Percentiles rank a stretch among this genome's conserved stretches.
Conservation (phyloP, 2,113 vertebrate species). For the Bucco capensis region DNA sequence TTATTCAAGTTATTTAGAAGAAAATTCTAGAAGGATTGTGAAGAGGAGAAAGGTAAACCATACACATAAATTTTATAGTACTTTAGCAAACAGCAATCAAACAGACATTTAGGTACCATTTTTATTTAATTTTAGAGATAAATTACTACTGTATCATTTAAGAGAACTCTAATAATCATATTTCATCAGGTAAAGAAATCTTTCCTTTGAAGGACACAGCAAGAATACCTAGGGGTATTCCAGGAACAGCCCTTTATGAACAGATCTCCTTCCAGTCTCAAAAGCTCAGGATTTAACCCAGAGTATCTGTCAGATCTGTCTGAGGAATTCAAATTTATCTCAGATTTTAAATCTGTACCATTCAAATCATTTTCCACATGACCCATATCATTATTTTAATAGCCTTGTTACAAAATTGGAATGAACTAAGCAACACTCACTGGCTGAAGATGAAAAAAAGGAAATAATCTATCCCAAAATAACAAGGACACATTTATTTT, state of each 20-base stretch:
- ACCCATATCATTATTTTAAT: neutral
- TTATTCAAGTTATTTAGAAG: conserved; percentile 84
- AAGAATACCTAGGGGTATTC: neutral
- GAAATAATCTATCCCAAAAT: neutral
- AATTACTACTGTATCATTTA: too few relatives aligned
- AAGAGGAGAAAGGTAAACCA: neutral
- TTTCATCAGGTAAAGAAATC: neutral
- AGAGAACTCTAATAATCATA: neutral
- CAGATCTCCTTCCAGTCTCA: neutral
- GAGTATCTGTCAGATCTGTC: neutral
- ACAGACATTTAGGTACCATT: neutral
- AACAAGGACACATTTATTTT: neutral
- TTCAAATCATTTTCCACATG: neutral
- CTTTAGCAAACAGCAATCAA: neutral
- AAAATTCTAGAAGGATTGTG: conserved; percentile 81
- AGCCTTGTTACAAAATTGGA: neutral
- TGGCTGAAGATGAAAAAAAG: neutral
- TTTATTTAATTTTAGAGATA: too few relatives aligned
- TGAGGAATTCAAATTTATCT: neutral
- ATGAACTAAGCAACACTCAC: neutral
- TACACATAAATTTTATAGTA: neutral
- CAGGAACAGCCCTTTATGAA: neutral
- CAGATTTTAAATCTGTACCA: neutral
- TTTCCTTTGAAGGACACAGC: neutral
- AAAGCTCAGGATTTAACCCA: neutral